Evolutionary conservation across 2,113 vertebrate species (phyloP).

Genomic region (Daboia siamensis): DNA sequence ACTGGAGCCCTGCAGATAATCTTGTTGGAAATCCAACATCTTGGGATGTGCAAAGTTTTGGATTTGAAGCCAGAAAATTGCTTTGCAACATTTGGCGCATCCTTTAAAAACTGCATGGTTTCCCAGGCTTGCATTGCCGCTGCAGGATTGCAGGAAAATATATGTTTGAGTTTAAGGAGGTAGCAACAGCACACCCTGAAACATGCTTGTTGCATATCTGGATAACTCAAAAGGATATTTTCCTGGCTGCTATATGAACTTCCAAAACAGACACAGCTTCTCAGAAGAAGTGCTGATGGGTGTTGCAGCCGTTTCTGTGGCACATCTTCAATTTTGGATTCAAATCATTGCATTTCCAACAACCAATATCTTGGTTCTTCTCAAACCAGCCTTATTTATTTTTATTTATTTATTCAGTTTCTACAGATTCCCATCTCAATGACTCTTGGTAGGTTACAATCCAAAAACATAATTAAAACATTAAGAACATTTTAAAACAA

Average conservation of each 20-base stretch:
- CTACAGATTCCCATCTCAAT: background rate
- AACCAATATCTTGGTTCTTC: background rate
- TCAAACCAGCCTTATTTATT: background rate
- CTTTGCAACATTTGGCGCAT: background rate
- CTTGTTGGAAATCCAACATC: background rate
- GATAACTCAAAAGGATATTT: background rate
- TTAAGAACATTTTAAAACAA: background rate
- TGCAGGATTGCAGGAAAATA: background rate
- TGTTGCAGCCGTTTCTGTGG: background rate
- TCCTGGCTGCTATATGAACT: background rate
- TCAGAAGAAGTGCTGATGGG: background rate
- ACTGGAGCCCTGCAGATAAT: background rate
- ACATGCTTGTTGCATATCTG: background rate
- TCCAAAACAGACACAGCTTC: background rate
- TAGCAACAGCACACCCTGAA: background rate
- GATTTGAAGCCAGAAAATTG: background rate
- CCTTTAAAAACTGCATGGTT: background rate
- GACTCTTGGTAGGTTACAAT: background rate
- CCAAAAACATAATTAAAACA: background rate
- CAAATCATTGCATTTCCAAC: background rate
- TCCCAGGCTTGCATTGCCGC: background rate
- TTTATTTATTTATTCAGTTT: background rate
- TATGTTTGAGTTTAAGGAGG: background rate
- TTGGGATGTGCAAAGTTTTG: background rate
- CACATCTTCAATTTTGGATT: background rate